phyloP scores from a whole-genome alignment of 92 coral and sea anemone species.

The Zoanthus sansibaricus region DNA sequence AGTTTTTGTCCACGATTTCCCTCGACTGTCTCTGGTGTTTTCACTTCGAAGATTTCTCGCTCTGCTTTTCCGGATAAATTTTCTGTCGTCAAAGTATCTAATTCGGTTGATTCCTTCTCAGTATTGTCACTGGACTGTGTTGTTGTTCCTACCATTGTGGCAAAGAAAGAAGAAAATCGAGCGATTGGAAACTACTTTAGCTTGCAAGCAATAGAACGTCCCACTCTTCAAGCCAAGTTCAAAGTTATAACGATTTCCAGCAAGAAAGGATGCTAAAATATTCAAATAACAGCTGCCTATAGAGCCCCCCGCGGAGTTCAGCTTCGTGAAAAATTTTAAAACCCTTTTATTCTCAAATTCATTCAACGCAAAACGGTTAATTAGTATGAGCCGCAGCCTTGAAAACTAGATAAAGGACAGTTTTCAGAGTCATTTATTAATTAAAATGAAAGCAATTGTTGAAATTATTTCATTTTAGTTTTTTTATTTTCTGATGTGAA shows the following conservation, averaged over 20 bases:
- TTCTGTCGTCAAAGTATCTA: slow-evolving; percentile 45
- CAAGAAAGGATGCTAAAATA: slow-evolving; percentile 20
- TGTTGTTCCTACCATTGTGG: slow-evolving; percentile 16
- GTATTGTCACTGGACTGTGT: neutral
- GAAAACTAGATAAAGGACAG: neutral
- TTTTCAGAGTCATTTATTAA: no score
- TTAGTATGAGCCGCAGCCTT: neutral
- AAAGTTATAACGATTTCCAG: neutral
- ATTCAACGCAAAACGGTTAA: neutral
- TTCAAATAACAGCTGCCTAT: slow-evolving; percentile 25
- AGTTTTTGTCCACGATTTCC: slow-evolving; percentile 37
- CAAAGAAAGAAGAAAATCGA: neutral
- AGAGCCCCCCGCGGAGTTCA: slow-evolving; percentile 26
- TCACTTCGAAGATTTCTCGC: slow-evolving; percentile 44
- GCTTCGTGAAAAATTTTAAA: neutral
- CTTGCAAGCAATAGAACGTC: neutral
- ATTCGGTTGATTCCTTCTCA: slow-evolving; percentile 45
- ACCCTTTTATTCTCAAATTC: neutral
- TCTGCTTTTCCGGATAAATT: slow-evolving; percentile 38
- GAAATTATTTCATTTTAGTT: no score
- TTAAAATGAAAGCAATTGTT: no score
- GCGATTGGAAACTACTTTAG: neutral
- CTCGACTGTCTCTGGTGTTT: slow-evolving; percentile 6
- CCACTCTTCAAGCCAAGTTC: slow-evolving; percentile 28
- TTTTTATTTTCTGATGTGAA: no score